Evolutionary conservation across 2,797 vertebrate genomes (phyloP).

Genomic region (Sparus aurata): DNA sequence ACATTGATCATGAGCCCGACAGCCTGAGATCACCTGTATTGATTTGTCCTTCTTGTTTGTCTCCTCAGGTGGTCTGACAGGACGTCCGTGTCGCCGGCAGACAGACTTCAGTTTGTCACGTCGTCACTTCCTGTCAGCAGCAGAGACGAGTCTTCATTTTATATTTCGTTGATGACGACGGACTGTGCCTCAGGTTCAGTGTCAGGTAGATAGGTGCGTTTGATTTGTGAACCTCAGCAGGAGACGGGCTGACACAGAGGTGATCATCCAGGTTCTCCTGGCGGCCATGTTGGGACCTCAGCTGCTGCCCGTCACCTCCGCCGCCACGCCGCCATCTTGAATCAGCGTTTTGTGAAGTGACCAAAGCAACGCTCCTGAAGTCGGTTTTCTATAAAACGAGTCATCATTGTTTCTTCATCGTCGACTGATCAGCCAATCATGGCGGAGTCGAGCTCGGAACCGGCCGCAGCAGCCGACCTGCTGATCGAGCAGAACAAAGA

Average conservation of each 20-base stretch:
- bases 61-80: conserved; percentile 38
- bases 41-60: not conserved
- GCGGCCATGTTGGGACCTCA: conserved; percentile 39
- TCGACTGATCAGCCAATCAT: conserved; percentile 47
- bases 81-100: not conserved
- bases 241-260: not conserved
- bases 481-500: conserved; percentile 21
- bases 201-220: conserved; percentile 4
- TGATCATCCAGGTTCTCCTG: not conserved
- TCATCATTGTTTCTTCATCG: not conserved
- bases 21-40: not conserved
- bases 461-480: conserved; percentile 16
- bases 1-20: not conserved
- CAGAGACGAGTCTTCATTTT: not conserved
- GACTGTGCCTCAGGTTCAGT: not conserved
- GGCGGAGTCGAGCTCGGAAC: conserved; percentile 67
- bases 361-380: no score
- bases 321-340: not conserved
- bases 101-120: not conserved
- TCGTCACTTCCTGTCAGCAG: not conserved
- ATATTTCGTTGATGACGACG: not conserved
- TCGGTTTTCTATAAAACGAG: no score
- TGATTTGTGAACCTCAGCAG: conserved; percentile 14
- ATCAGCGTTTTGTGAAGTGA: no score
- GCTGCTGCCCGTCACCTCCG: not conserved